Percentiles rank a stretch among this genome's conserved stretches.
Conservation (phyloP, 2,888 invertebrate genomes). For the Tortrix viridana region DNA sequence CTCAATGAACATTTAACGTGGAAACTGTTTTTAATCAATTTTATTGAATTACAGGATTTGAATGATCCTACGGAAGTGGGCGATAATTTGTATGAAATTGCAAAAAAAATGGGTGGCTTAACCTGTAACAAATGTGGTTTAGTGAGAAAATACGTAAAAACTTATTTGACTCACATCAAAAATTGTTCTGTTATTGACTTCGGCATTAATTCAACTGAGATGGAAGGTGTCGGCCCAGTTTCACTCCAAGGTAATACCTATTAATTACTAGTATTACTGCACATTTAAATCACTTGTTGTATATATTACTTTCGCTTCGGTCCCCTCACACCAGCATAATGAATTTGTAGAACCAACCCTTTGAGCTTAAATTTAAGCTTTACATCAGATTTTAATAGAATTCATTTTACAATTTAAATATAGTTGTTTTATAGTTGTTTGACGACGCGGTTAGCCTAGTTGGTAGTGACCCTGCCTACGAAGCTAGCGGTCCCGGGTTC, state of each 20-base stretch:
- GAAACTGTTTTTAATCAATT: background rate
- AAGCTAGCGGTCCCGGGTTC: no score
- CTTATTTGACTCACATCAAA: constrained; percentile 43
- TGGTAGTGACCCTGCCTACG: no score
- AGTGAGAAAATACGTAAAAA: constrained; percentile 40
- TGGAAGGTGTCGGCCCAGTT: constrained; percentile 24
- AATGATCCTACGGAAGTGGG: constrained; percentile 31
- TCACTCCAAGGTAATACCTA: constrained; percentile 17
- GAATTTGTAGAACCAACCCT: no score
- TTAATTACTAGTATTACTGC: background rate
- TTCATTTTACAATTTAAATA: no score
- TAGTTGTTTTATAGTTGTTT: no score
- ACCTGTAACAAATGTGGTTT: constrained; percentile 45
- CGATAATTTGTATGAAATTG: constrained; percentile 37
- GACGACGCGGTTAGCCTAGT: no score
- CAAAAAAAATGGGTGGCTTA: constrained; percentile 39
- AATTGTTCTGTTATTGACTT: constrained; percentile 34
- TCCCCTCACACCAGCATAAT: no score
- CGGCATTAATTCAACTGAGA: constrained; percentile 4
- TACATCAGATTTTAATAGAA: no score
- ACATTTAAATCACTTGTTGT: no score
- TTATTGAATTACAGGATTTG: constrained; percentile 36
- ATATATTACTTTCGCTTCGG: no score
- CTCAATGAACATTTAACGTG: no score
- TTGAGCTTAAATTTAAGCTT: no score